A percentile compares a stretch with the other conserved stretches of the same genome.
These are phyloP conservation scores for Calidris pugnax DNA, from an alignment of 2,113 vertebrate species.

Conservation along the genomic window DNA sequence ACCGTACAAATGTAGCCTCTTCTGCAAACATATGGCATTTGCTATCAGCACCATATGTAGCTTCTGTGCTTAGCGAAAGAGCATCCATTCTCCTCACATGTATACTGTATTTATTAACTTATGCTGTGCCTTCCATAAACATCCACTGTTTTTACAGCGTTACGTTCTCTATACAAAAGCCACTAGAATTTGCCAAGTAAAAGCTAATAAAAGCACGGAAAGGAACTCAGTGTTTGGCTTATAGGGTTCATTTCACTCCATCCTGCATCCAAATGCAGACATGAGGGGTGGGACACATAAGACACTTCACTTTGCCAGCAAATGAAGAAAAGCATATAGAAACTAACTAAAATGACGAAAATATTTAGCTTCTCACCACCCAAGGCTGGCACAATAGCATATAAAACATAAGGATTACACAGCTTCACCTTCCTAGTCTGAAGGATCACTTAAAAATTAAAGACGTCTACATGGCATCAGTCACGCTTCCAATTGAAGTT, in stretches of 20 bases:
- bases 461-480: not conserved
- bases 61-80: slow-evolving; percentile 22
- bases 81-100: slow-evolving; percentile 33
- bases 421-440: slow-evolving; percentile 12
- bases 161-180: not conserved
- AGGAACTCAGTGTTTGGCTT: slow-evolving; percentile 38
- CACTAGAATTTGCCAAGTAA: slow-evolving; percentile 34
- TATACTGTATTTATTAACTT: slow-evolving; percentile 57
- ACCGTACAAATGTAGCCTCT: slow-evolving; percentile 40
- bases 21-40: slow-evolving; percentile 55
- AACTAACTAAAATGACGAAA: slow-evolving; percentile 53
- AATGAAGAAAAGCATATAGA: not conserved
- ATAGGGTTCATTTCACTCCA: slow-evolving; percentile 38
- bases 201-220: slow-evolving; percentile 27
- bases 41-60: slow-evolving; percentile 64
- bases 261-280: slow-evolving; percentile 36
- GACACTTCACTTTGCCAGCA: slow-evolving; percentile 16
- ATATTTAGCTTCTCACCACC: slow-evolving; percentile 48
- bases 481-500: not conserved
- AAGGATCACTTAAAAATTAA: slow-evolving; percentile 11
- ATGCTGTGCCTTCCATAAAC: slow-evolving; percentile 38
- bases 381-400: slow-evolving; percentile 34
- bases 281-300: slow-evolving; percentile 34
- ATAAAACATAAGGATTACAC: slow-evolving; percentile 26
- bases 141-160: not conserved